Evolutionary conservation across 64 coral and sea anemone species (phyloP), one percentile per base, ranked within the genome.

Genomic region (Astreopora myriophthalma): DNA sequence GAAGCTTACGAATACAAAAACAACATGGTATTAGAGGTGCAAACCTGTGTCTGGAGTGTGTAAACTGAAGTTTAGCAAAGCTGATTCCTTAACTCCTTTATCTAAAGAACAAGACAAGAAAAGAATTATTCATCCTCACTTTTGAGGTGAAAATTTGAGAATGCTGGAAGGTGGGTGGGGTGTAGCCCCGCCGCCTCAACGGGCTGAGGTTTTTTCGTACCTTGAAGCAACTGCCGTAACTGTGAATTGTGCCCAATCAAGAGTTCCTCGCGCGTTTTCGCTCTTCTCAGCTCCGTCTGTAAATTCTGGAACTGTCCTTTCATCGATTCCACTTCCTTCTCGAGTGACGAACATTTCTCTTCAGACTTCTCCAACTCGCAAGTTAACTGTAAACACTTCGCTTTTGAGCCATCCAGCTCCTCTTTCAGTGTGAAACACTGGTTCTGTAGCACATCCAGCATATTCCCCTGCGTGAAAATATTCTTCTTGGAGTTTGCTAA

Each of bases 341-440:
- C 90, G 23, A 98, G 87, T 6, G 90, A 81, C 2, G 57, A 73
- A 58, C 67, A 98, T 34, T 86, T 89, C 17, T 92, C 80, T 29
- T 95, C 78, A 6, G 89, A 92, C 73, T 92, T 89, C 39, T 88
- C 93, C 34, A 98, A 71, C 19, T 98, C 86, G 33, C 86, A 85
- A 13, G 75, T 93, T 67, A 93, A 66, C 23, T 90, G 65, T 33
- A 86, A 88, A 63, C 79, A 93, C 39, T 85, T 90, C 22, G 86
- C 69, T 73, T 92, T 92, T n/a, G 96, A 64, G 10, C 79, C 89
- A 34, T 98, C 89, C 11, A 98, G 40, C 32, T 95, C 96, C 36
- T 98, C 81, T 63, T 91, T 92, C 29, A 98, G 51, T 9, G 72
- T 92, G 79, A 89, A 98, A 87, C 96, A 98, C 80, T 98, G 96